These are phyloP conservation scores for Onthophagus taurus DNA, from an alignment of 1,140 invertebrate genomes.

Conservation along the genomic window DNA sequence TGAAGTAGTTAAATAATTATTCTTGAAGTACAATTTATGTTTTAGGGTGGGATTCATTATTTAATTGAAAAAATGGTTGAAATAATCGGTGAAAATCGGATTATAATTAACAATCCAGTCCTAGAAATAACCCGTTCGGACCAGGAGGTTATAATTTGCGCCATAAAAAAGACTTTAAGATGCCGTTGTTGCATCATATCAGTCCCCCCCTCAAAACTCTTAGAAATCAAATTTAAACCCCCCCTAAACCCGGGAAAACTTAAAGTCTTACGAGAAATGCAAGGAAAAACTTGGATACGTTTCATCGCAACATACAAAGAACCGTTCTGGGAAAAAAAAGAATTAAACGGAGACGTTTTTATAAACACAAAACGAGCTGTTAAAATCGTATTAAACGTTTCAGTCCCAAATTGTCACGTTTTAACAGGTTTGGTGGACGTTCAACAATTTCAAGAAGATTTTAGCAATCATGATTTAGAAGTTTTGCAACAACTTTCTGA, in stretches of 20 bases:
- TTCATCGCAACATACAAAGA: slow-evolving; percentile 18
- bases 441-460: too few species aligned
- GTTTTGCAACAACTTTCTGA: slow-evolving; percentile 18
- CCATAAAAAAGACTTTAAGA: slow-evolving; percentile 14
- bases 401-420: slow-evolving; percentile 7
- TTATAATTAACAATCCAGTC: slow-evolving; percentile 8
- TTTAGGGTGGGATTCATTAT: slow-evolving; percentile 1
- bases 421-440: slow-evolving; percentile 14
- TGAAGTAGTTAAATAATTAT: not conserved
- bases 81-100: slow-evolving; percentile 1
- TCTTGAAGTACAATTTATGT: too few species aligned
- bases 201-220: slow-evolving; percentile 16
- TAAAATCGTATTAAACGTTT: too few species aligned
- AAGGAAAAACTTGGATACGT: slow-evolving; percentile 6
- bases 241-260: slow-evolving; percentile 1
- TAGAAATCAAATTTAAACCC: slow-evolving; percentile 17
- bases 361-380: too few species aligned
- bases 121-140: slow-evolving; percentile 1
- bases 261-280: slow-evolving; percentile 6
- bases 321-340: too few species aligned
- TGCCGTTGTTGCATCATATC: slow-evolving; percentile 17
- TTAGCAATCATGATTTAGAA: not conserved
- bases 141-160: slow-evolving; percentile 2
- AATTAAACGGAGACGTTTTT: too few species aligned
- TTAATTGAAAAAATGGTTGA: slow-evolving; percentile 4